A percentile compares a stretch with the other conserved stretches of the same genome.
These are phyloP conservation scores for Rhogogaster chlorosoma DNA, from an alignment of 2,888 invertebrate species.

Conservation along the genomic window DNA sequence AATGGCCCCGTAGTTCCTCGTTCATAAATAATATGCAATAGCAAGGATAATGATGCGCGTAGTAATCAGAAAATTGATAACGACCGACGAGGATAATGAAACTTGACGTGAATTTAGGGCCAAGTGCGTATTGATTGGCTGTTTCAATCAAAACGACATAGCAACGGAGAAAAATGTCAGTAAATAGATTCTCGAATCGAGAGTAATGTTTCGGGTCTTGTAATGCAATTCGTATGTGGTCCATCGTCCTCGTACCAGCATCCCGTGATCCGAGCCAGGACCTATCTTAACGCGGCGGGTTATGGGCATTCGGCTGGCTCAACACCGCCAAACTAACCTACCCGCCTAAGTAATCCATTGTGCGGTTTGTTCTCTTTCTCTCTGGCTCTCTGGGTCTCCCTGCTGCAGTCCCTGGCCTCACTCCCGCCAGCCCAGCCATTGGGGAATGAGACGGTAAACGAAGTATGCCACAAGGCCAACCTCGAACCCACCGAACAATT, in stretches of 20 bases:
- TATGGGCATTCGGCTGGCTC: slow-evolving; percentile 56
- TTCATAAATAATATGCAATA: not conserved
- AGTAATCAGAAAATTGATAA: no score
- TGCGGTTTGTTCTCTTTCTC: slow-evolving; percentile 54
- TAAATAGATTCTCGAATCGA: not conserved
- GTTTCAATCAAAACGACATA: no score
- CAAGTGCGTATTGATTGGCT: no score
- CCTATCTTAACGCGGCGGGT: slow-evolving; percentile 75
- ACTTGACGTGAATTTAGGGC: no score
- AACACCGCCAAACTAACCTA: slow-evolving; percentile 73
- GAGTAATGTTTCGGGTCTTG: not conserved
- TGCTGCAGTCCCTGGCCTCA: slow-evolving; percentile 8
- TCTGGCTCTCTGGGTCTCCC: slow-evolving; percentile 29
- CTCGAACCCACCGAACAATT: slow-evolving; percentile 64
- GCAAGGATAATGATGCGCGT: not conserved
- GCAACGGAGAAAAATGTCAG: not conserved
- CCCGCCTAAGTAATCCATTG: slow-evolving; percentile 75
- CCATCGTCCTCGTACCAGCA: slow-evolving; percentile 46
- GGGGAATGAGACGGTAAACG: slow-evolving; percentile 61
- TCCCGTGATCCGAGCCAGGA: slow-evolving; percentile 66
- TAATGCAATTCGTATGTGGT: not conserved
- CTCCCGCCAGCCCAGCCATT: slow-evolving; percentile 43
- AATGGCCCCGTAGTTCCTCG: no score
- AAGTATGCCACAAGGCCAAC: slow-evolving; percentile 73
- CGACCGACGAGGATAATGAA: no score